phyloP scores from a whole-genome alignment of 2,797 vertebrate genomes.

The Amphiprion clarkii region DNA sequence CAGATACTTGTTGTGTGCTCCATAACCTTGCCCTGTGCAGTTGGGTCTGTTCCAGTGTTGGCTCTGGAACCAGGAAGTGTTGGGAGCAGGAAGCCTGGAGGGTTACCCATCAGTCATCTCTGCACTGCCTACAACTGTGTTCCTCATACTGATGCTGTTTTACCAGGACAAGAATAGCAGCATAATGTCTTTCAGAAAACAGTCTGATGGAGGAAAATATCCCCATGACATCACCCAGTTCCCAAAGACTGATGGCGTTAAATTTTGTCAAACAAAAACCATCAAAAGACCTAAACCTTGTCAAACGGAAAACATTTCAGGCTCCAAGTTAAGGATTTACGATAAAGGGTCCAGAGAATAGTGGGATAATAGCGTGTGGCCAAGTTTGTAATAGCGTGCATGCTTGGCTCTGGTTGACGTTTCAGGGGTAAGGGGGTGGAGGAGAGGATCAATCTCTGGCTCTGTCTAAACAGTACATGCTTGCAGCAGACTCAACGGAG shows the following conservation, averaged over 20 bases:
- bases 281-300: constrained; percentile 45
- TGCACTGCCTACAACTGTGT: constrained; percentile 24
- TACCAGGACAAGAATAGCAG: constrained; percentile 64
- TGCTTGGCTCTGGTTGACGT: constrained; percentile 59
- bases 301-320: constrained; percentile 51
- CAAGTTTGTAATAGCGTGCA: constrained; percentile 66
- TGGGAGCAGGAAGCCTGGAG: constrained; percentile 46
- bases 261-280: constrained; percentile 53
- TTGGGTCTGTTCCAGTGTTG: constrained; percentile 44
- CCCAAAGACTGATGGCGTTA: constrained; percentile 56
- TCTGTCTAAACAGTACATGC: constrained; percentile 79
- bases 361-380: constrained; percentile 40
- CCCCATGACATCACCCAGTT: constrained; percentile 64
- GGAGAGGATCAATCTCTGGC: constrained; percentile 69
- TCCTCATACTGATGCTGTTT: constrained; percentile 64
- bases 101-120: constrained; percentile 68
- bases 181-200: constrained; percentile 69
- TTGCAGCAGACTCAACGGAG: constrained; percentile 73
- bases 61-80: constrained; percentile 45
- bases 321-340: constrained; percentile 53
- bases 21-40: constrained; percentile 41
- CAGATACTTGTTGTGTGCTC: constrained; percentile 43
- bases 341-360: constrained; percentile 41
- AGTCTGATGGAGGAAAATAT: constrained; percentile 51
- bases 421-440: constrained; percentile 49